These are phyloP conservation scores for Apodemus agrarius DNA, from an alignment of 2,797 vertebrate species.

Conservation along the genomic window DNA sequence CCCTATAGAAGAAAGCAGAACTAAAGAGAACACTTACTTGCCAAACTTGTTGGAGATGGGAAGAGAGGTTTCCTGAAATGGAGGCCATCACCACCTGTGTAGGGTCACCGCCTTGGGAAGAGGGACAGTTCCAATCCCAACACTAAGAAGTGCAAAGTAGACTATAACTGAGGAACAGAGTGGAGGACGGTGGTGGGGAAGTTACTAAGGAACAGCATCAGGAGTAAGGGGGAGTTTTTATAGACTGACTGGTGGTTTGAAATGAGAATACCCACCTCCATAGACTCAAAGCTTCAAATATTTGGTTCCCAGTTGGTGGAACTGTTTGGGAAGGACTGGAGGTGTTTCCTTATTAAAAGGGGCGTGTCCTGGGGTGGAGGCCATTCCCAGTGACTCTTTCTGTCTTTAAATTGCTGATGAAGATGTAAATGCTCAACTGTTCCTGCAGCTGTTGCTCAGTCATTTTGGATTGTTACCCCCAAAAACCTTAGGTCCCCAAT, in stretches of 20 bases:
- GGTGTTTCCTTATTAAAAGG: too few relatives aligned
- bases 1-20: not conserved
- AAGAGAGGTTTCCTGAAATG: not conserved
- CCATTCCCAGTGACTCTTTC: not conserved
- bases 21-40: not conserved
- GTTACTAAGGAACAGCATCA: not conserved
- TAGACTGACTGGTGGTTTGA: not conserved
- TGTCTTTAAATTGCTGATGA: not conserved
- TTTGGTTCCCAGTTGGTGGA: too few relatives aligned
- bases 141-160: not conserved
- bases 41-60: not conserved
- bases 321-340: too few relatives aligned
- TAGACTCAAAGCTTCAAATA: not conserved
- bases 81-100: not conserved
- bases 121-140: not conserved
- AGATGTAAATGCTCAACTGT: too few relatives aligned
- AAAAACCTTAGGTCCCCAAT: too few relatives aligned
- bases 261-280: not conserved
- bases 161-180: not conserved
- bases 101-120: not conserved
- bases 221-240: not conserved
- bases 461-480: too few relatives aligned
- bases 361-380: not conserved
- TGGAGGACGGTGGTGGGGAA: not conserved
- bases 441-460: too few relatives aligned